Conservation (phyloP, 2,113 vertebrate species). For the Monopterus albus region DNA sequence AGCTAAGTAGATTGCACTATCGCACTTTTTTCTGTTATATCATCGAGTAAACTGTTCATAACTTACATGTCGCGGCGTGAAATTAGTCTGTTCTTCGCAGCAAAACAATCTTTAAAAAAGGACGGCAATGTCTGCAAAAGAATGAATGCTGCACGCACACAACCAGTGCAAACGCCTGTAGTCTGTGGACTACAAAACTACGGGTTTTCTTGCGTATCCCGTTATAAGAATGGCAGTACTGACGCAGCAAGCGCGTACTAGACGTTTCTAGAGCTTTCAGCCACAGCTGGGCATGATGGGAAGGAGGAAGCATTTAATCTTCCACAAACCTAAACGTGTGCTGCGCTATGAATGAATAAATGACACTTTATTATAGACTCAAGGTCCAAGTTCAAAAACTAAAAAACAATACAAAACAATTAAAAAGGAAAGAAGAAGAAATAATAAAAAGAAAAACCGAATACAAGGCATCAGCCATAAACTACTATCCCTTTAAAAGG, state of each 20-base stretch:
- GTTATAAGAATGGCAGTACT: slow-evolving; percentile 44
- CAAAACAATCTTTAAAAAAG: slow-evolving; percentile 5
- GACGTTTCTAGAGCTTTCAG: slow-evolving; percentile 79
- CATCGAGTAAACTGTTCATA: not conserved
- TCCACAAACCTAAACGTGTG: no score
- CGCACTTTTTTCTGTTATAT: not conserved
- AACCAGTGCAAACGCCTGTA: slow-evolving; percentile 42
- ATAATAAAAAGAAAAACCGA: no score
- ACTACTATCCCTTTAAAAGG: no score
- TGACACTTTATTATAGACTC: no score
- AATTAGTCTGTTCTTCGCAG: slow-evolving; percentile 16
- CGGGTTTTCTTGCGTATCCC: slow-evolving; percentile 55
- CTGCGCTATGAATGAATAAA: no score
- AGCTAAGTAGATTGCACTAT: not conserved
- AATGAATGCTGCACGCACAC: slow-evolving; percentile 20
- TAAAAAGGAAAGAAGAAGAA: no score
- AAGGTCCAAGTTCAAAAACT: no score
- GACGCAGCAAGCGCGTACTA: slow-evolving; percentile 58
- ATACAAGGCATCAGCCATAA: no score
- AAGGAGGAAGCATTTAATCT: no score
- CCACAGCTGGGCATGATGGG: slow-evolving; percentile 46
- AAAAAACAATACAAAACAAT: no score
- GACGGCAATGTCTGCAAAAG: not conserved
- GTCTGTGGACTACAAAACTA: slow-evolving; percentile 26
- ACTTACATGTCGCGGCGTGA: slow-evolving; percentile 72